Conservation (phyloP, 1,140 invertebrate species). For the Ceratina calcarata region DNA sequence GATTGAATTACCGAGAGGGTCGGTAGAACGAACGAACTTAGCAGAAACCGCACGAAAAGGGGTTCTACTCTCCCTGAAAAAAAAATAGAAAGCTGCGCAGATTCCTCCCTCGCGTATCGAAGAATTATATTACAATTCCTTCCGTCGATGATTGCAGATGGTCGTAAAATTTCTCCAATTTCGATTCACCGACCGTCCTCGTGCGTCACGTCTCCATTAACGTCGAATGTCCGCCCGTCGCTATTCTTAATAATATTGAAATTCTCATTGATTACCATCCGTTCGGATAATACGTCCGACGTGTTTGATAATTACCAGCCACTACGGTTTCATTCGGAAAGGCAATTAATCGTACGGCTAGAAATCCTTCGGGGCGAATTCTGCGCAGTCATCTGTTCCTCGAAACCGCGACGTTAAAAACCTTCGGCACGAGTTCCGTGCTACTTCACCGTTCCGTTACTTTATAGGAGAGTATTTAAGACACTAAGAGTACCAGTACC, state of each 20-base stretch:
- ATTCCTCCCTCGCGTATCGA: neutral
- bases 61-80: neutral
- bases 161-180: neutral
- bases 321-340: slow-evolving; percentile 12
- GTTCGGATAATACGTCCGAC: slow-evolving; percentile 22
- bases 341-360: slow-evolving; percentile 18
- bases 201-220: neutral
- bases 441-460: neutral
- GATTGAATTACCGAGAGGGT: slow-evolving; percentile 22
- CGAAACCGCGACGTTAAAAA: neutral
- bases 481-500: neutral
- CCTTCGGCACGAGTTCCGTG: too few relatives aligned
- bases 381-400: too few relatives aligned
- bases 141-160: neutral
- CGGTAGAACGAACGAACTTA: slow-evolving; percentile 20
- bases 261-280: slow-evolving; percentile 17
- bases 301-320: slow-evolving; percentile 15
- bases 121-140: neutral
- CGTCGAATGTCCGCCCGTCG: neutral
- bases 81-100: neutral
- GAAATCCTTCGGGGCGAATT: neutral
- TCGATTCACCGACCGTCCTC: neutral
- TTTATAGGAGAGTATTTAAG: neutral
- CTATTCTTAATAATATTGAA: slow-evolving; percentile 13
- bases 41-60: slow-evolving; percentile 17